phyloP scores from a whole-genome alignment of 2,888 invertebrate species.

The Melanchra persicariae region DNA sequence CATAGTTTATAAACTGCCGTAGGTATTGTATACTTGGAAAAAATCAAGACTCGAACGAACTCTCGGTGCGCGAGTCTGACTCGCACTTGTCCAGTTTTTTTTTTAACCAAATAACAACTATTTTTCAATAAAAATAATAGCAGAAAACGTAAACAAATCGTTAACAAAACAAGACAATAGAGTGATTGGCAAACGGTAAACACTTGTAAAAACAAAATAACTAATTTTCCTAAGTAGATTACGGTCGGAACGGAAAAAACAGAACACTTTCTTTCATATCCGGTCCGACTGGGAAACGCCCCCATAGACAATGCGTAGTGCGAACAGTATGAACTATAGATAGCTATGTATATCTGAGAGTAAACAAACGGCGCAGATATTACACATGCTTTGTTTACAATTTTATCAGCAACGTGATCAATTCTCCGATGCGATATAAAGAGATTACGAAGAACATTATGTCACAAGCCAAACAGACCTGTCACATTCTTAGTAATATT shows the following conservation, averaged over 20 bases:
- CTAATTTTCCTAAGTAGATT: conserved; percentile 51
- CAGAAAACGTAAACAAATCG: conserved; percentile 15
- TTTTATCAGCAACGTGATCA: conserved; percentile 67
- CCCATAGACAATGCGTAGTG: conserved; percentile 39
- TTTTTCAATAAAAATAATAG: background rate
- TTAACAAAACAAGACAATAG: conserved; percentile 9
- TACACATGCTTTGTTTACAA: conserved; percentile 67
- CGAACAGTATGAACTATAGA: conserved; percentile 7
- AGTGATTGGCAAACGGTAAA: conserved; percentile 20
- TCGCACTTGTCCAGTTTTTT: too few species aligned
- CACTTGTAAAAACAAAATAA: conserved; percentile 40
- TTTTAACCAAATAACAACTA: background rate
- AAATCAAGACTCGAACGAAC: too few species aligned
- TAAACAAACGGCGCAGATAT: conserved; percentile 47
- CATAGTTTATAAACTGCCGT: too few species aligned
- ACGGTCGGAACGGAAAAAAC: conserved; percentile 30
- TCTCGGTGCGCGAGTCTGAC: too few species aligned
- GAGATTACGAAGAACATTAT: conserved; percentile 68
- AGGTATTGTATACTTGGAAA: too few species aligned
- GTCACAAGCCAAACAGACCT: conserved; percentile 56
- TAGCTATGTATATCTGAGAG: conserved; percentile 47
- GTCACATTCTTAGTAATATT: conserved; percentile 57
- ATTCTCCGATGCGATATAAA: conserved; percentile 63
- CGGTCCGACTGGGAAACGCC: conserved; percentile 42
- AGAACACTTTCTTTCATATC: conserved; percentile 60